Base-by-base conservation (phyloP, 2,888 invertebrate species). In the Lasioglossum morio region DNA sequence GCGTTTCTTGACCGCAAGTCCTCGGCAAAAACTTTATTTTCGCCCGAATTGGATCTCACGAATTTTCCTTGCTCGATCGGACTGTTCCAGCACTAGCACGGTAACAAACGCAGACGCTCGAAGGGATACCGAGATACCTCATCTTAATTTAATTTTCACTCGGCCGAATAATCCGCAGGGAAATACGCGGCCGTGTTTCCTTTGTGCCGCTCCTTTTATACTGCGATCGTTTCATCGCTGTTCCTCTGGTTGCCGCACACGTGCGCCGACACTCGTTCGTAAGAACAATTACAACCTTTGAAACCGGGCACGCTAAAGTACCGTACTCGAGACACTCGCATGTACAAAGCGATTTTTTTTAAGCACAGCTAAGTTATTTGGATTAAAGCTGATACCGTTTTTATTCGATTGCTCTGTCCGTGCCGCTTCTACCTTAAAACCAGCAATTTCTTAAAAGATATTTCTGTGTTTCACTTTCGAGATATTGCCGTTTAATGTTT, bases 141-240 rank as follows among this genome's bases (percentile, higher is more conserved):
- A 30, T 87, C 81, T 89, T 86, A 86, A 91, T 87, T 87, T 84
- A 86, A 89, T 89, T 89, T 84, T 74, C 81, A 76, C 72, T 78
- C 53, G 75, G 10, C 34, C 73, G 79, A 19, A 77, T 70, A 78
- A 86, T 90, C 85, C 86, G 23, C 75, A 57, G 86, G 87, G 85
- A 85, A 89, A 89, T 89, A 78, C 46, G 40, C 63, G 57, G 12
- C 27, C n/a, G 16, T 57, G 34, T 37, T 57, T 75, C 27, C 57
- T 66, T 77, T 46, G 48, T 30, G 30, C 0, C 34, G n/a, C 40
- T 80, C 30, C 72, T 76, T 84, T 84, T 46, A 46, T 72, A 12
- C 4, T 70, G 23, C 53, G 46, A 63, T 78, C 57, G 48, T 75
- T 84, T 78, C 83, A 72, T 79, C 66, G 85, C 40, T 48, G 43